phyloP scores from a whole-genome alignment of 2,797 vertebrate genomes.

The Scarus forsteni region DNA sequence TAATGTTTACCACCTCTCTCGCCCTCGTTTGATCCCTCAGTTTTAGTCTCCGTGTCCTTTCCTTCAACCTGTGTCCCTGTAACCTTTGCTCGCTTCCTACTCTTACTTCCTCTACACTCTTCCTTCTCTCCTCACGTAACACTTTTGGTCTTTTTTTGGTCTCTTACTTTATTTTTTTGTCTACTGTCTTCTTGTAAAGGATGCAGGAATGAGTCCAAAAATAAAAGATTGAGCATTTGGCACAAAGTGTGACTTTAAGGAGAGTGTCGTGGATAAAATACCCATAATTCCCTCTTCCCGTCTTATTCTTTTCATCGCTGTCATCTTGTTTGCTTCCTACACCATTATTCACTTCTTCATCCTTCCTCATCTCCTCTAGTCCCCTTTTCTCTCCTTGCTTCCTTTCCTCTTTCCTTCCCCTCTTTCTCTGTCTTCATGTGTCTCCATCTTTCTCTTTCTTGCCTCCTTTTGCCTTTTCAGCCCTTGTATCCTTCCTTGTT shows the following conservation, averaged over 20 bases:
- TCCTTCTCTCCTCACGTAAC: no score
- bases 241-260: no score
- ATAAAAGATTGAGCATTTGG: no score
- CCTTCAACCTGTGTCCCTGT: neutral
- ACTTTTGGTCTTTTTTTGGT: no score
- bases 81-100: neutral
- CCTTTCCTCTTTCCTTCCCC: neutral
- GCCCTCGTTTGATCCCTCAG: neutral
- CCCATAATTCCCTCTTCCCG: no score
- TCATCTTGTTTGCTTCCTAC: no score
- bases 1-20: constrained; percentile 9
- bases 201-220: no score
- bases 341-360: no score
- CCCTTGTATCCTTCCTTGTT: neutral
- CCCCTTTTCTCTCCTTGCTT: neutral
- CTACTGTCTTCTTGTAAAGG: neutral
- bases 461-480: no score
- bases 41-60: neutral
- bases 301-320: neutral
- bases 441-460: neutral
- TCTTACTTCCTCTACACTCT: neutral
- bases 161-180: neutral
- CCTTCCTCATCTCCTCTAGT: no score
- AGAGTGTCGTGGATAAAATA: no score
- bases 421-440: no score